Evolutionary conservation across 1,140 invertebrate species (phyloP), one percentile per base, ranked within the genome.

Genomic region (Periplaneta americana): DNA sequence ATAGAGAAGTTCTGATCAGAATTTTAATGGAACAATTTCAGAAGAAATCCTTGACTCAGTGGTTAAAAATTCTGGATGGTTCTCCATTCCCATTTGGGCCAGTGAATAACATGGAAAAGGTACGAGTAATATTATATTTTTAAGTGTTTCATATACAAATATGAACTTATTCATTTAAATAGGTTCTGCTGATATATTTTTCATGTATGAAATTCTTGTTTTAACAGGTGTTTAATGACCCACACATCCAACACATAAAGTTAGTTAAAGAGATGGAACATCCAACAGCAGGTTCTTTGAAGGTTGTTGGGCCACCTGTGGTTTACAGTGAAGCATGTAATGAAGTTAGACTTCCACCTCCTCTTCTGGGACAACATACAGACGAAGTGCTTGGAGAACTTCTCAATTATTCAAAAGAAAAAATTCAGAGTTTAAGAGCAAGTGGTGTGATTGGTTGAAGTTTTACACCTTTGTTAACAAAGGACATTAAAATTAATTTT

Each of bases 341-440:
- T 87, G 85, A 88, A 82, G 90, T 93, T 0, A 90, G 93, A 81
- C 89, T 88, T 18, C 90, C 96, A n/a, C 97, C 98, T 22, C 98
- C 98, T 0, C 86, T 89, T 34, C 89, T 98, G 34, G 98, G 97
- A 1, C 91, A 99, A 88, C 97, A 99, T 85, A 99, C 98, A 1
- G 86, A 89, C 74, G 90, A 95, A 85, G 91, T 99, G 74, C 89
- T 99, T 36, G 88, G 87, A 79, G 86, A 92, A 81, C 85, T 97
- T 75, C 88, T 98, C 75, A 90, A 92, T n/a, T 95, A 94, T 85
- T 87, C 90, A 80, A 87, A 92, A 35, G 85, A 90, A 28, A 89
- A 92, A 86, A 92, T 97, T 85, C 81, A 91, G 32, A 84, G 84
- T 79, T 89, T 96, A 34, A 89, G 87, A 84, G n/a, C n/a, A n/a